phyloP scores from a whole-genome alignment of 2,888 invertebrate species.

The Coenonympha glycerion region DNA sequence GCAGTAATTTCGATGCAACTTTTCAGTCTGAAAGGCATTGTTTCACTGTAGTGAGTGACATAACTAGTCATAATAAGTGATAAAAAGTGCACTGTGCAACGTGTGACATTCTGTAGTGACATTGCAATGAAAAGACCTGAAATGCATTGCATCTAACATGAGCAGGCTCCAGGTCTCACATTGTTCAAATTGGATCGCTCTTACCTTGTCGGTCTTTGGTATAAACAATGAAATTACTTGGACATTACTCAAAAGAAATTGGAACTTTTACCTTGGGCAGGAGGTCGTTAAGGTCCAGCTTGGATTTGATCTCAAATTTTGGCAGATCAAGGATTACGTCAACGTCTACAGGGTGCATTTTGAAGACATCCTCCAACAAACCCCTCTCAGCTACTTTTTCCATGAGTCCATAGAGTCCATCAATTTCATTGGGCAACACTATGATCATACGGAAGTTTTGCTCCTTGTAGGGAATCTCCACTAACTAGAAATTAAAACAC shows the following conservation, averaged over 20 bases:
- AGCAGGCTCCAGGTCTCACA: too few relatives aligned
- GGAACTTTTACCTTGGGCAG: constrained; percentile 46
- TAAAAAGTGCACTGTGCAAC: too few relatives aligned
- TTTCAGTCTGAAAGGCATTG: too few relatives aligned
- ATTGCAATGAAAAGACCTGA: too few relatives aligned
- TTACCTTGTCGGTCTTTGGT: neutral
- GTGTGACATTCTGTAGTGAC: too few relatives aligned
- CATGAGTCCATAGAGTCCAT: constrained; percentile 43
- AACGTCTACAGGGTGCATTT: constrained; percentile 30
- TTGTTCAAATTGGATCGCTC: too few relatives aligned
- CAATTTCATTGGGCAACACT: constrained; percentile 43
- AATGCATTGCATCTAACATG: too few relatives aligned
- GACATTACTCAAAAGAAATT: neutral
- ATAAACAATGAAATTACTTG: too few relatives aligned
- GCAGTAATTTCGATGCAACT: too few relatives aligned
- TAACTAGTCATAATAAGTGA: too few relatives aligned
- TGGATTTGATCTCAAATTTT: constrained; percentile 45
- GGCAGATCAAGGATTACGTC: constrained; percentile 42
- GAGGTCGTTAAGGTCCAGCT: constrained; percentile 39
- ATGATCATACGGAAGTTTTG: constrained; percentile 49
- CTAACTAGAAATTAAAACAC: constrained; percentile 43
- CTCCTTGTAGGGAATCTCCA: constrained; percentile 52
- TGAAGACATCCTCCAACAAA: constrained; percentile 41
- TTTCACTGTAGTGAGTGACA: too few relatives aligned
- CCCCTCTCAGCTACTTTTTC: constrained; percentile 41